These are phyloP conservation scores for Muricea muricata DNA, from an alignment of 92 coral and sea anemone genomes.

Conservation along the genomic window DNA sequence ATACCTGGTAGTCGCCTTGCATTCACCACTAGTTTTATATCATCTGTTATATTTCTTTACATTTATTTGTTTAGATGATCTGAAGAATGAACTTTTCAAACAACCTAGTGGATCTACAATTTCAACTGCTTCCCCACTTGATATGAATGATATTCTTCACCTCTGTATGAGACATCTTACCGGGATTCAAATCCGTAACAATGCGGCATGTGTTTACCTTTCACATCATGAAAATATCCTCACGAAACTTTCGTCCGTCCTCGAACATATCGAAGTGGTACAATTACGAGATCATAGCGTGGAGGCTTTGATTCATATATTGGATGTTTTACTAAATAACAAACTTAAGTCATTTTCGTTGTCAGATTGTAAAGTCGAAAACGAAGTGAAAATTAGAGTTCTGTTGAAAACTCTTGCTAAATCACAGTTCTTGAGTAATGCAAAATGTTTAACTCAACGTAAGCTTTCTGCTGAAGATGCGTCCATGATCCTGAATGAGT, in stretches of 20 bases:
- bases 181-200: conserved; percentile 44
- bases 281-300: conserved; percentile 64
- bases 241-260: conserved; percentile 59
- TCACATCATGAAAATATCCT: conserved; percentile 51
- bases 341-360: conserved; percentile 65
- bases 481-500: background rate
- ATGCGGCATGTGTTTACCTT: conserved; percentile 61
- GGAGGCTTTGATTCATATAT: conserved; percentile 61
- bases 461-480: background rate
- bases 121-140: background rate
- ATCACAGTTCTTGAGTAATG: background rate
- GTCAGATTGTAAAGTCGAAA: conserved; percentile 55
- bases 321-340: conserved; percentile 54
- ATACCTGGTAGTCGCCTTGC: too few species aligned
- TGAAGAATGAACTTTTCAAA: background rate
- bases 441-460: too few species aligned
- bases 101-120: background rate
- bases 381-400: conserved; percentile 29
- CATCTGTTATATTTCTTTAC: background rate
- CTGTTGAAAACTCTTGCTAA: conserved; percentile 44
- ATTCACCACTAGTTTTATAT: background rate
- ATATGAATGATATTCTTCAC: background rate
- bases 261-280: conserved; percentile 54
- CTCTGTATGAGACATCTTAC: conserved; percentile 60
- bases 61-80: background rate